These are phyloP conservation scores for Drosophila trapezifrons DNA, from an alignment of 1,140 invertebrate genomes.

Conservation along the genomic window DNA sequence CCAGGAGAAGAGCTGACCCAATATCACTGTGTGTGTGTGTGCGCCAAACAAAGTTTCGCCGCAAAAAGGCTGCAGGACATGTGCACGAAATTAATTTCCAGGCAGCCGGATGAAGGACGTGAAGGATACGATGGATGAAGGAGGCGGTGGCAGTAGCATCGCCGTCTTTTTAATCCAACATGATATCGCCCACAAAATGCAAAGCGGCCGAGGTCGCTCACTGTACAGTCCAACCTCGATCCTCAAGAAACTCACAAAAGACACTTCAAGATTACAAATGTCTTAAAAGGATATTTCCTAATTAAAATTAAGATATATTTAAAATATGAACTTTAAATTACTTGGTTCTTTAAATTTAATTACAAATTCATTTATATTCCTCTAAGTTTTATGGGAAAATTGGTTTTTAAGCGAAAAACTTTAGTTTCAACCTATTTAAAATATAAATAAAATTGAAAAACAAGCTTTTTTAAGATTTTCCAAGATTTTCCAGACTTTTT, in stretches of 20 bases:
- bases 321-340: background rate
- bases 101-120: constrained; percentile 47
- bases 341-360: background rate
- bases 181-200: constrained; percentile 77
- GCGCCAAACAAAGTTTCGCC: constrained; percentile 53
- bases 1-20: constrained; percentile 26
- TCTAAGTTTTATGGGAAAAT: background rate
- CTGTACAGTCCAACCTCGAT: constrained; percentile 6
- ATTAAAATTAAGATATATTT: background rate
- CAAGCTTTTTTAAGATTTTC: background rate
- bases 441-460: background rate
- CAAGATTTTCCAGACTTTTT: too few relatives aligned
- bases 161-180: constrained; percentile 72
- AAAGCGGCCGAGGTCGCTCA: constrained; percentile 44
- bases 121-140: constrained; percentile 2
- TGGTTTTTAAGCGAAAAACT: background rate
- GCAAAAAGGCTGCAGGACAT: constrained; percentile 73
- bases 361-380: background rate
- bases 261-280: background rate
- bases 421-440: background rate
- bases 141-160: background rate
- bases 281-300: background rate
- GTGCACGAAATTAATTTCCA: constrained; percentile 78
- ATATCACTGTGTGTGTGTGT: constrained; percentile 24
- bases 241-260: too few relatives aligned